A percentile compares a stretch with the other conserved stretches of the same genome.
phyloP scores from a whole-genome alignment of 2,888 invertebrate species.

The Spodoptera littoralis region DNA sequence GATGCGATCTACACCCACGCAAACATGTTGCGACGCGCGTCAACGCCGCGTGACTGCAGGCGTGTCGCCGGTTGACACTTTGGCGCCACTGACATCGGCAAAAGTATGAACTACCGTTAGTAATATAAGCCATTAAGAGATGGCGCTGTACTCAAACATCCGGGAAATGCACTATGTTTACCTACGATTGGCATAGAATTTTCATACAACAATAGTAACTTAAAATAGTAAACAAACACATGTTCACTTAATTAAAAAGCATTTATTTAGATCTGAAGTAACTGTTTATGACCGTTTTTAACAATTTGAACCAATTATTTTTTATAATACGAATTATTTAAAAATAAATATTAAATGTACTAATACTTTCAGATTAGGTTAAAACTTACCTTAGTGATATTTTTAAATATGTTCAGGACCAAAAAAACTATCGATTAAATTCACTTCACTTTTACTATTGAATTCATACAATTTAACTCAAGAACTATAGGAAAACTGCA shows the following conservation, averaged over 20 bases:
- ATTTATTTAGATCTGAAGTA: neutral
- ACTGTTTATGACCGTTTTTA: no score
- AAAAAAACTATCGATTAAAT: conserved; percentile 15
- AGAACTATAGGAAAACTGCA: conserved; percentile 43
- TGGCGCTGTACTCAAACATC: conserved; percentile 67
- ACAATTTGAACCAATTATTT: no score
- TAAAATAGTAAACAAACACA: conserved; percentile 52
- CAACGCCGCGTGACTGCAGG: conserved; percentile 88
- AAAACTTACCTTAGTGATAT: conserved; percentile 52
- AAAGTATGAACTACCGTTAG: conserved; percentile 63
- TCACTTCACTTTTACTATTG: conserved; percentile 61
- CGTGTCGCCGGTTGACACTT: conserved; percentile 84
- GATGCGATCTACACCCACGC: conserved; percentile 84
- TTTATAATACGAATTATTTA: neutral
- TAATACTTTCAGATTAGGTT: conserved; percentile 17
- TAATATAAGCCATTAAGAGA: conserved; percentile 61
- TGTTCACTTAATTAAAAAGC: neutral
- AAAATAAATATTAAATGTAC: neutral
- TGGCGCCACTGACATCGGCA: conserved; percentile 72
- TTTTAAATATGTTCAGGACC: conserved; percentile 19
- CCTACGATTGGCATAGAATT: conserved; percentile 40
- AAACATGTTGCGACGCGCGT: conserved; percentile 85
- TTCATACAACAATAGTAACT: conserved; percentile 26
- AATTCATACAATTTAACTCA: conserved; percentile 51
- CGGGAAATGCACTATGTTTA: conserved; percentile 49